phyloP scores from a whole-genome alignment of 1,140 invertebrate species.

The Cephus cinctus region DNA sequence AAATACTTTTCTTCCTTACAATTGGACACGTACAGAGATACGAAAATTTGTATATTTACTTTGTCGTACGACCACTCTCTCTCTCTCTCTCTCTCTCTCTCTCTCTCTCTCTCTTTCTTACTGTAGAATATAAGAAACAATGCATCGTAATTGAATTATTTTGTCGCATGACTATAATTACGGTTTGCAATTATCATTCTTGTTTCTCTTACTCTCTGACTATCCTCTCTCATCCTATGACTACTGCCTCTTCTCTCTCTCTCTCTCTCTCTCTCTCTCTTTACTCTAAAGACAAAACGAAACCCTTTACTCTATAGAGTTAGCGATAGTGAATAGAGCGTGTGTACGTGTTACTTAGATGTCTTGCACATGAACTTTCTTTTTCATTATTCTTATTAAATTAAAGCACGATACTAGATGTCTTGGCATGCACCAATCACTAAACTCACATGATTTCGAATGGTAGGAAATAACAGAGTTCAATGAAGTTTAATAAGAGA shows the following conservation, averaged over 20 bases:
- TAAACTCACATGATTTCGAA: too few species aligned
- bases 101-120: not conserved
- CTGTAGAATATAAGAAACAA: too few species aligned
- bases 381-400: conserved; percentile 43
- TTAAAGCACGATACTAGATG: conserved; percentile 39
- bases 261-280: conserved; percentile 3
- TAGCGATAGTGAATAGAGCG: conserved; percentile 46
- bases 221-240: conserved; percentile 13
- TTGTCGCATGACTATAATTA: too few species aligned
- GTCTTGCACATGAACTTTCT: conserved; percentile 50
- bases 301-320: conserved; percentile 27
- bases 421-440: conserved; percentile 51
- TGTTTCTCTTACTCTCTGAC: too few species aligned
- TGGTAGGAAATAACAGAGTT: too few species aligned
- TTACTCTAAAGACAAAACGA: too few species aligned
- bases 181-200: too few species aligned
- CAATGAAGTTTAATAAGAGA: too few species aligned
- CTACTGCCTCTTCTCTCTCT: conserved; percentile 6
- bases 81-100: conserved; percentile 21
- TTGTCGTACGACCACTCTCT: too few species aligned
- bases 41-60: not conserved
- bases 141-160: too few species aligned
- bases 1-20: too few species aligned
- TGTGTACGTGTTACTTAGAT: conserved; percentile 53
- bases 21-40: too few species aligned